These are phyloP conservation scores for Limnothrissa miodon DNA, from an alignment of 2,113 vertebrate species.

Conservation along the genomic window DNA sequence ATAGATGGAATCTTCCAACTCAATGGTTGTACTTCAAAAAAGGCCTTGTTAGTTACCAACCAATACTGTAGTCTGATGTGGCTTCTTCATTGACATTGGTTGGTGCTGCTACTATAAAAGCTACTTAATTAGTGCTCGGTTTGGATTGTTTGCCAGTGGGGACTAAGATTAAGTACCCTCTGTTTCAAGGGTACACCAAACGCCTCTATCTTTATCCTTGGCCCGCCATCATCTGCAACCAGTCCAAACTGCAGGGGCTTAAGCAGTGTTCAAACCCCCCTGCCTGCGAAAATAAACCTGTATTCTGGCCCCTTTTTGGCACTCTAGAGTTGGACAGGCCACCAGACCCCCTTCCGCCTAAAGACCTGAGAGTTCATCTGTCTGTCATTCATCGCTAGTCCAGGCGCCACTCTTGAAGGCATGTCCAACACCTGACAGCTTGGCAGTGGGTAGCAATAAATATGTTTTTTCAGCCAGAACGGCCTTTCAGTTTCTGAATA, in stretches of 20 bases:
- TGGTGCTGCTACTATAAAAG: no score
- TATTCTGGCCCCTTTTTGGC: conserved; percentile 1
- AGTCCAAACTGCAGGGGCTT: conserved; percentile 1
- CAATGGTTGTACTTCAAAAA: not conserved
- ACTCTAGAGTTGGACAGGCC: not conserved
- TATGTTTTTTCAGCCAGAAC: not conserved
- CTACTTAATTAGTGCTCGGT: not conserved
- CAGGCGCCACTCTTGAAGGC: not conserved
- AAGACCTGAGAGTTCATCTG: not conserved
- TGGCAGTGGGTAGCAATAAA: conserved; percentile 4
- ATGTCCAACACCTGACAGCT: conserved; percentile 13
- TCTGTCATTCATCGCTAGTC: not conserved
- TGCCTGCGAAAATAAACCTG: not conserved
- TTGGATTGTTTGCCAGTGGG: not conserved
- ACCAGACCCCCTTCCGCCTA: not conserved
- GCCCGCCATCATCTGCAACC: conserved; percentile 14
- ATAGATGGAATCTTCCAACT: not conserved
- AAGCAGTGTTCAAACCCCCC: not conserved
- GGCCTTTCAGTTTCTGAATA: not conserved
- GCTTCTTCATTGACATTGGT: not conserved
- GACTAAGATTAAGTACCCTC: conserved; percentile 2
- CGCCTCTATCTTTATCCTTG: not conserved
- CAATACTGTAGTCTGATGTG: not conserved
- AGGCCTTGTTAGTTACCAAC: not conserved
- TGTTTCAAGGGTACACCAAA: not conserved